Evolutionary conservation across 1,140 invertebrate species (phyloP).

Genomic region (Euura saliciscinereae): DNA sequence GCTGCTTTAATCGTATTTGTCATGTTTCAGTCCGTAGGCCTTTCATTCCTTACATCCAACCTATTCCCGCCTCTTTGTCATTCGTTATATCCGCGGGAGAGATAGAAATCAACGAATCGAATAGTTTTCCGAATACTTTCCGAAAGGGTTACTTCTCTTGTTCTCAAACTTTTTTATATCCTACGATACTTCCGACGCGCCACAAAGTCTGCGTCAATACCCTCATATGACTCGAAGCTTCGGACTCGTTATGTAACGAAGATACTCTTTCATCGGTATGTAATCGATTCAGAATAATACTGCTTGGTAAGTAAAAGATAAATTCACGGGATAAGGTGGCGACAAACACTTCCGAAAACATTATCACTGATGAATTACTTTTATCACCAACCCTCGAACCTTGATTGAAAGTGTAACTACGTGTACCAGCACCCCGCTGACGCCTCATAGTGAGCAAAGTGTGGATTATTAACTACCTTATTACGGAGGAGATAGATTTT

Average conservation of each 20-base stretch:
- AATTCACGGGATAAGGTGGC: no score
- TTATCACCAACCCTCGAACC: no score
- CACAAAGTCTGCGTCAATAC: conserved; percentile 8
- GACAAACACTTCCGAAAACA: no score
- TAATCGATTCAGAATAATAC: no score
- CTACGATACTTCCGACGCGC: not conserved
- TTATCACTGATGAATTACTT: no score
- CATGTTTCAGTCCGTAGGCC: not conserved
- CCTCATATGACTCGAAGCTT: not conserved
- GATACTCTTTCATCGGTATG: no score
- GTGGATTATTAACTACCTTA: not conserved
- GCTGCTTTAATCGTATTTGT: not conserved
- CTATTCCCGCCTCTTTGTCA: not conserved
- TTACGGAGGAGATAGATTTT: not conserved
- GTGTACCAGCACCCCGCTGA: no score
- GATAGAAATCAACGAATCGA: not conserved
- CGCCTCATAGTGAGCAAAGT: not conserved
- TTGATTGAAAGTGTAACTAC: no score
- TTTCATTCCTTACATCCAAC: not conserved
- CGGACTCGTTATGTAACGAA: no score
- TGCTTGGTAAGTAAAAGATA: no score
- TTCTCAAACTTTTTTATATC: not conserved
- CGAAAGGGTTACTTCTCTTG: not conserved
- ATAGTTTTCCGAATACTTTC: not conserved
- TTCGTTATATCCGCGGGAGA: not conserved